A percentile compares a stretch with the other conserved stretches of the same genome.
Conservation (phyloP, 2,797 vertebrate species). For the Chloroceryle amazona region DNA sequence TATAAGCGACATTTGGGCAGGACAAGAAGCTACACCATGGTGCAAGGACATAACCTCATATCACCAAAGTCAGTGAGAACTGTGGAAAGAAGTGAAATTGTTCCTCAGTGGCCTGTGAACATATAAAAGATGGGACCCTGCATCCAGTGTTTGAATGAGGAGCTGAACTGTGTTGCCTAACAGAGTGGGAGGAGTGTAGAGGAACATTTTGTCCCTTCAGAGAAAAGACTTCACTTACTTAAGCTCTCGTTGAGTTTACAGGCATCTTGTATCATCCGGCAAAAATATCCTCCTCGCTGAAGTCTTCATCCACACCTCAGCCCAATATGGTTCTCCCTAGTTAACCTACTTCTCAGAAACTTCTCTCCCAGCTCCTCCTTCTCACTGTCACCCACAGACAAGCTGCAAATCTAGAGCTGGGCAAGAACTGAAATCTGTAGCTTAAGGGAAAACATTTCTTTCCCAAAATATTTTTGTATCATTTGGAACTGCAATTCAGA, state of each 20-base stretch:
- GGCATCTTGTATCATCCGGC: background rate
- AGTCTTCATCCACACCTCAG: conserved; percentile 41
- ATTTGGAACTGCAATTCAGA: conserved; percentile 5
- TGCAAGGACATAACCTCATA: background rate
- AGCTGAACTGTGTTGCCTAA: background rate
- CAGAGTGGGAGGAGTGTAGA: background rate
- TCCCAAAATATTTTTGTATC: background rate
- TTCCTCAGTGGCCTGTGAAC: background rate
- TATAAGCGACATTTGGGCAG: background rate
- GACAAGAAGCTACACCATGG: accelerated
- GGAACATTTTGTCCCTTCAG: conserved; percentile 9
- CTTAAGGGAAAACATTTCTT: background rate
- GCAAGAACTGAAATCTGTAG: background rate
- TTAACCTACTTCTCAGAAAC: conserved; percentile 42
- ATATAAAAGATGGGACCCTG: background rate
- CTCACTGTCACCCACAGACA: conserved; percentile 60
- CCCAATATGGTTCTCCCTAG: conserved; percentile 37
- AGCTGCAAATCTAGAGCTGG: conserved; percentile 31
- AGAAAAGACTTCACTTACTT: background rate
- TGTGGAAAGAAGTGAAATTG: background rate
- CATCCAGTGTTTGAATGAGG: background rate
- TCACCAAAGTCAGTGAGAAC: background rate
- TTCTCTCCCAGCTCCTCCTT: conserved; percentile 13
- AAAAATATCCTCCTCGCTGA: conserved; percentile 50
- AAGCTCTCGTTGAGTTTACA: conserved; percentile 25